Evolutionary conservation across 2,113 vertebrate species (phyloP).

Genomic region (Malurus cyaneus): DNA sequence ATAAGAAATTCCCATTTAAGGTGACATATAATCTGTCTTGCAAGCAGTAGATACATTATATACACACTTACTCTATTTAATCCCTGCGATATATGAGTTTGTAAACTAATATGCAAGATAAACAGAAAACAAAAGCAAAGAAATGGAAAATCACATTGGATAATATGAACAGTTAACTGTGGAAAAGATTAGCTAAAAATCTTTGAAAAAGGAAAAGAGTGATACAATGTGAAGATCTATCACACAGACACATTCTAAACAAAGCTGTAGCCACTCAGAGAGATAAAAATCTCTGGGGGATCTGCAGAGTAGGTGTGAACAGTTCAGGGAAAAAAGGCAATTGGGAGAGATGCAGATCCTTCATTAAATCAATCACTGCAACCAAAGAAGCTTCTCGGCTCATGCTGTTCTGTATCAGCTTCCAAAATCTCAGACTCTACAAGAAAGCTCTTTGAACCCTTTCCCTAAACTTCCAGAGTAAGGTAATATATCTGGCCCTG

Average conservation of each 20-base stretch:
- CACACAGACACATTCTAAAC: neutral
- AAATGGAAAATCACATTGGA: neutral
- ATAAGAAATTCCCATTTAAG: neutral
- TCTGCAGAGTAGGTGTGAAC: neutral
- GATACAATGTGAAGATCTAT: neutral
- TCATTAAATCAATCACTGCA: neutral
- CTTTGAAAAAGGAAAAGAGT: neutral
- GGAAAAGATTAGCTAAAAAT: neutral
- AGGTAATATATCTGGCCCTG: neutral
- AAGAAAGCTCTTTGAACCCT: fast-evolving
- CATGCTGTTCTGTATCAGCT: neutral
- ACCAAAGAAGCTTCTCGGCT: neutral
- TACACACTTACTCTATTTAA: neutral
- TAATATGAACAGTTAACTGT: neutral
- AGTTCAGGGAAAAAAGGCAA: neutral
- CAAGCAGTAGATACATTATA: neutral
- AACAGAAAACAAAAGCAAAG: neutral
- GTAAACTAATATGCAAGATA: neutral
- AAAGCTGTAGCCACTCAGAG: neutral
- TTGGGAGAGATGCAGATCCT: neutral
- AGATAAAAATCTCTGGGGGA: neutral
- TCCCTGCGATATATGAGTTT: neutral
- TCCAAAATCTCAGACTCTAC: neutral
- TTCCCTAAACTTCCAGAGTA: neutral
- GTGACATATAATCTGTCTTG: neutral